phyloP scores from a whole-genome alignment of 2,113 vertebrate species.

The Gobius niger region DNA sequence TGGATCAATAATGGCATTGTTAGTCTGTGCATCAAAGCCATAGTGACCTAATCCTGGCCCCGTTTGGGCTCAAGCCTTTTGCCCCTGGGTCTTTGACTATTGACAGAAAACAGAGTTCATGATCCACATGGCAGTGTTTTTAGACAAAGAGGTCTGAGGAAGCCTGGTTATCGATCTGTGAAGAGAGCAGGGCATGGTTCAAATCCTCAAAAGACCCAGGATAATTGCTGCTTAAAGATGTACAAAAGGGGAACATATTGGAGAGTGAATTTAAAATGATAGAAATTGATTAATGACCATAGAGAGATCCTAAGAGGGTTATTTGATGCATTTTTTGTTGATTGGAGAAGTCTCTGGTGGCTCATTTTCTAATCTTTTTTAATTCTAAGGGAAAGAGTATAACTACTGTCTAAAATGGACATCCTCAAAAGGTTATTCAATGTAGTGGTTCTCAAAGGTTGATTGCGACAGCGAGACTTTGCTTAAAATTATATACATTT shows the following conservation, averaged over 20 bases:
- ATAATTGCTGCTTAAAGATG: constrained; percentile 22
- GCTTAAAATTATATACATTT: no score
- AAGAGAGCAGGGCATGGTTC: constrained; percentile 9
- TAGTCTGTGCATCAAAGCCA: constrained; percentile 29
- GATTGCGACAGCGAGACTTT: no score
- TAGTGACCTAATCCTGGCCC: constrained; percentile 53
- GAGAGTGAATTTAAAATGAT: constrained; percentile 29
- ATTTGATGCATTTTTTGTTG: constrained; percentile 1
- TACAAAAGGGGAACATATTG: constrained; percentile 40
- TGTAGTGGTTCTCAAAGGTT: no score
- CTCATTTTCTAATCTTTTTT: not conserved
- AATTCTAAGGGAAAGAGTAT: no score
- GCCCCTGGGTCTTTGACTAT: constrained; percentile 42
- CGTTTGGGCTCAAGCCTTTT: constrained; percentile 39
- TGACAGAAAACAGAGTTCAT: constrained; percentile 36
- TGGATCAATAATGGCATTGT: constrained; percentile 58
- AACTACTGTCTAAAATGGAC: no score
- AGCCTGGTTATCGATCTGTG: constrained; percentile 55
- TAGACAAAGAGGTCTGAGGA: constrained; percentile 30
- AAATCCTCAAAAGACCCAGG: constrained; percentile 19
- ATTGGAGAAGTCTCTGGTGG: constrained; percentile 1
- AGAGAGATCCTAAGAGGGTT: not conserved
- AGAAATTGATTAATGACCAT: constrained; percentile 37
- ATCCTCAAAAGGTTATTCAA: no score
- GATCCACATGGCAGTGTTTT: constrained; percentile 27